Evolutionary conservation across 2,888 invertebrate genomes (phyloP), one percentile per base, ranked within the genome.

Genomic region (Pteria penguin): DNA sequence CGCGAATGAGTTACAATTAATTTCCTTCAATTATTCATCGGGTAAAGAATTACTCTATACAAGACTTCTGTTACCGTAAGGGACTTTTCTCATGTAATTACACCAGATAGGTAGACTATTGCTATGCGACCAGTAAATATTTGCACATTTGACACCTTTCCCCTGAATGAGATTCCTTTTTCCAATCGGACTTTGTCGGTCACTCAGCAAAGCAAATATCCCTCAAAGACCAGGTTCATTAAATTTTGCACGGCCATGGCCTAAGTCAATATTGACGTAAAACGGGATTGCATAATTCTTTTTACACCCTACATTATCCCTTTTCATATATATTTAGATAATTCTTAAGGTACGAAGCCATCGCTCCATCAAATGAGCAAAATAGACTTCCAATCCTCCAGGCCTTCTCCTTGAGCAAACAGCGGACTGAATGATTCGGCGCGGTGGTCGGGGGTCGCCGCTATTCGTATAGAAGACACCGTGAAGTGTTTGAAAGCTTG

Each of bases 191-290:
- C 57, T 29, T 57, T 22, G 55, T 29, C 68, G 68, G 68, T 68
- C 68, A 68, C 57, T 33, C 8, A 32, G 22, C 14, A 60, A 24
- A 33, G 55, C 27, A 68, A 68, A 68, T 57, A 68, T 32, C 22
- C 57, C 55, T 29, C 33, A 33, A 68, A 68, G 68, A 33, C 57
- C 57, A 5, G 33, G 68, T 68, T 68, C 68, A 68, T 68, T 68
- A 68, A 68, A 68, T 55, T 68, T 68, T 68, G 68, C 68, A 57
- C 68, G 68, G 57, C 33, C 57, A 24, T 33, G 55, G 45, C 55
- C 32, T 57, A 18, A 31, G 32, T 52, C 45, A 68, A 68, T 68
- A 68, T 68, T 68, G 45, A 33, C 33, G 14, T 52, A 32, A 57
- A 55, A 57, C 52, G 31, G 55, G 45, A 24, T 68, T 68, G 57